A percentile compares a stretch with the other conserved stretches of the same genome.
Evolutionary conservation across 2,797 vertebrate species (phyloP).

Genomic region (Bradypodion ventrale): DNA sequence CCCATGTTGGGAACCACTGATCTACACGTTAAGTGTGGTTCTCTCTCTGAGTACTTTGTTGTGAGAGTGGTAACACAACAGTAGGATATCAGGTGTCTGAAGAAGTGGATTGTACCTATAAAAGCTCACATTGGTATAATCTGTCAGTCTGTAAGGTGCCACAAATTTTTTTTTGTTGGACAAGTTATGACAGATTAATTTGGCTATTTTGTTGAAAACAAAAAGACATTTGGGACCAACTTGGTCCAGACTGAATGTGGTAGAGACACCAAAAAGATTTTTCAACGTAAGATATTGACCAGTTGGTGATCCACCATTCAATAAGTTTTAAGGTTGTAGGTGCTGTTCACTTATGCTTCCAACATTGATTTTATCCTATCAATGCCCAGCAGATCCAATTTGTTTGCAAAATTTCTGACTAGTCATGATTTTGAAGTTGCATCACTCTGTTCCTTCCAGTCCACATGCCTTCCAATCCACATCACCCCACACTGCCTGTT

Average conservation of each 20-base stretch:
- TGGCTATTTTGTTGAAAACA: too few relatives aligned
- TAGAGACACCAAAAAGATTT: not conserved
- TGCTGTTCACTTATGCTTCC: not conserved
- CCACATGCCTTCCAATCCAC: accelerated
- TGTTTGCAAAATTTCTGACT: conserved; percentile 24
- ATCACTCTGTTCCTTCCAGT: not conserved
- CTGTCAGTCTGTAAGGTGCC: too few relatives aligned
- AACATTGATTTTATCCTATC: not conserved
- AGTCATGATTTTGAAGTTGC: not conserved
- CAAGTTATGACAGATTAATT: too few relatives aligned
- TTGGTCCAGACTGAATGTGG: not conserved
- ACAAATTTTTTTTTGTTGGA: too few relatives aligned
- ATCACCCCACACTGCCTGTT: not conserved
- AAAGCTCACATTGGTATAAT: too few relatives aligned
- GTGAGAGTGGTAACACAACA: not conserved
- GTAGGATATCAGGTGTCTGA: too few relatives aligned
- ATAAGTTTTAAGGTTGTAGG: not conserved
- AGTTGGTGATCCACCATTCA: not conserved
- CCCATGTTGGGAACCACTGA: too few relatives aligned
- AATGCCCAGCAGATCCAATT: not conserved
- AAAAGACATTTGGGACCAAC: too few relatives aligned
- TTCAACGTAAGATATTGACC: not conserved
- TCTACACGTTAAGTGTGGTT: too few relatives aligned
- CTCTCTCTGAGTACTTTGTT: not conserved
- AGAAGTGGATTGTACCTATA: too few relatives aligned